Conservation (phyloP, 2,113 vertebrate genomes). For the Corythaeola cristata region DNA sequence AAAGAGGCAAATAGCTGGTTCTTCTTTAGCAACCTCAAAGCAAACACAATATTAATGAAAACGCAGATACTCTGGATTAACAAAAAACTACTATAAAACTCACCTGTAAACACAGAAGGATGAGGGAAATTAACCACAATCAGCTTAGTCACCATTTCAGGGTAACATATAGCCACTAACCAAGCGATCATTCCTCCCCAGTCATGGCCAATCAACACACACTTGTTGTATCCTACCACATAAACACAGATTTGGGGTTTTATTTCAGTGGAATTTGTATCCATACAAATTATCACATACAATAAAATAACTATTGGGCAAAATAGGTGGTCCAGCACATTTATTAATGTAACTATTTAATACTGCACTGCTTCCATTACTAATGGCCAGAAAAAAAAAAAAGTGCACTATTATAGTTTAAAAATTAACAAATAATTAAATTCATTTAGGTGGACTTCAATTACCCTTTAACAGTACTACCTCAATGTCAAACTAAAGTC, state of each 20-base stretch:
- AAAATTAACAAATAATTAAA: not conserved
- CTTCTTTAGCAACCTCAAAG: not conserved
- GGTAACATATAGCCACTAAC: slow-evolving; percentile 94
- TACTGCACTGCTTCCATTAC: not conserved
- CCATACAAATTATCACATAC: not conserved
- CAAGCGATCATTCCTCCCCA: slow-evolving; percentile 97
- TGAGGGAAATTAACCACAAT: slow-evolving; percentile 96
- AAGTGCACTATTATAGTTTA: not conserved
- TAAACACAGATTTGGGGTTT: slow-evolving; percentile 48
- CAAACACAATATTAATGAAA: not conserved
- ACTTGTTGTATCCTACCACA: slow-evolving; percentile 92
- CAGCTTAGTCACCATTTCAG: slow-evolving; percentile 95
- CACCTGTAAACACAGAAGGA: slow-evolving; percentile 90
- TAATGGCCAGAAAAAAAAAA: not conserved
- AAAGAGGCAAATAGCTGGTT: not conserved
- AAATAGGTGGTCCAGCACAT: not conserved
- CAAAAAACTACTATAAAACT: slow-evolving; percentile 44
- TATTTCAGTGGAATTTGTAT: slow-evolving; percentile 14
- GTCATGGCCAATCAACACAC: slow-evolving; percentile 94
- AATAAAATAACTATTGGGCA: not conserved
- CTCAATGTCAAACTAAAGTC: not conserved
- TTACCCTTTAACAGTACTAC: not conserved
- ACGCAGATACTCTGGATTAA: not conserved
- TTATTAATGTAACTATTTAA: not conserved
- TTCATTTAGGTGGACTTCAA: not conserved